Base-by-base conservation (phyloP, 2,113 vertebrate species). In the Diadophis punctatus region DNA sequence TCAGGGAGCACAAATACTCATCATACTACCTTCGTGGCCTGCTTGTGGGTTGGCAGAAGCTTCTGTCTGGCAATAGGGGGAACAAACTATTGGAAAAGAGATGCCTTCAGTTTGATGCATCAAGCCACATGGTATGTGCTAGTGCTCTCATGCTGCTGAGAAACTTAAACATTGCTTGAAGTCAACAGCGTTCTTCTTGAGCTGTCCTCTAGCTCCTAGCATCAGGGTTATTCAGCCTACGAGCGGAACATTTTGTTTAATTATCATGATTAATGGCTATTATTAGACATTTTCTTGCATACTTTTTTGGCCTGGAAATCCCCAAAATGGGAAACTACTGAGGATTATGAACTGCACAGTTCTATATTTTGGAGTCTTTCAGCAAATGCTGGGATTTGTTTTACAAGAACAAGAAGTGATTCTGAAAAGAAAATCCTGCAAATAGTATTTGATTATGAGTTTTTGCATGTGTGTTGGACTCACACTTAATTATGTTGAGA, bases 381-480 rank as follows among this genome's bases (percentile, higher is more conserved):
- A 18, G 34, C 43, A 25, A 85, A 89, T 84, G 53, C 0, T 87
- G 3, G 3, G 52, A 30, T 18, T 91, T 89, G 53, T 48, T 10
- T 95, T 80, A 60, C 74, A 43, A 34, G 22, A 86, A 46, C 92
- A 80, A 87, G 25, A 90, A 39, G 16, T 46, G 27, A 52, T 88
- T 91, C 51, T 87, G 85, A 87, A 91, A 87, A 63, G 55, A 87
- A 91, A 86, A 87, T 87, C 30, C 91, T 39, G 9, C 63, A 87
- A 80, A 8, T 25, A 27, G 3, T 7, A 14, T 92, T 90, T 51
- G 34, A 27, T 88, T 53, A 55, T 84, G 8, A 53, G 18, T 22
- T 94, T 55, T 55, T 86, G 43, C 49, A 91, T 18, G 22, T 34
- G 20, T 1, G 63, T 18, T 55, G 5, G 74, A 91, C 53, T 91